Percentiles rank a stretch among this genome's conserved stretches.
phyloP scores from a whole-genome alignment of 1,140 invertebrate species.

The Procambarus virginalis region DNA sequence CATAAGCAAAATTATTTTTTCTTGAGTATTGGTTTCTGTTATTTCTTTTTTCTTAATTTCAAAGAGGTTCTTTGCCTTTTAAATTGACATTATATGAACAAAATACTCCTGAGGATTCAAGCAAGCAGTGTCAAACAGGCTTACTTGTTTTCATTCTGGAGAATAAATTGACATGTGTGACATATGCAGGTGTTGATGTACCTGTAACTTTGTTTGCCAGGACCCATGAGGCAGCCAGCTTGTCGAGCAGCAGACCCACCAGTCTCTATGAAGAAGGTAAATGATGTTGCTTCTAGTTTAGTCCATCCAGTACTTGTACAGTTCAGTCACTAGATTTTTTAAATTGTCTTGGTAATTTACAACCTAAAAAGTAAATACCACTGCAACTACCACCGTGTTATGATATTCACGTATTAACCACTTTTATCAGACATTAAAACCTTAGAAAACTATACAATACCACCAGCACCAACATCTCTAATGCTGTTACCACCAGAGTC shows the following conservation, averaged over 20 bases:
- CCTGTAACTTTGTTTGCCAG: conserved; percentile 22
- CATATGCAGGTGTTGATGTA: not conserved
- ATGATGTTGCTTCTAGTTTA: not conserved
- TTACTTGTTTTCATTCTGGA: not conserved
- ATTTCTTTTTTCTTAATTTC: not conserved
- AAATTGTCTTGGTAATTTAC: not conserved
- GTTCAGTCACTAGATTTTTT: not conserved
- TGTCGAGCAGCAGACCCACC: conserved; percentile 35
- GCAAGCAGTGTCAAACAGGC: not conserved
- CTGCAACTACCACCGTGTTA: not conserved
- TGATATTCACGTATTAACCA: not conserved
- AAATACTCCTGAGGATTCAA: not conserved
- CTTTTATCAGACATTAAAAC: not conserved
- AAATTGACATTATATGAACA: not conserved
- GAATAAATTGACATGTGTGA: not conserved
- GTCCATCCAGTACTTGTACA: not conserved
- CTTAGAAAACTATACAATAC: not conserved
- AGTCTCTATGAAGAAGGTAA: conserved; percentile 59
- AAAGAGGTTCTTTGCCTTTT: not conserved
- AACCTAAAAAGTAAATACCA: not conserved
- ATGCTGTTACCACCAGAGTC: not conserved
- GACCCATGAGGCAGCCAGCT: conserved; percentile 61
- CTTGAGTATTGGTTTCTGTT: not conserved
- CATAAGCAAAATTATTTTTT: not conserved
- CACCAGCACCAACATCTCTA: not conserved